Evolutionary conservation across 2,113 vertebrate genomes (phyloP).

Genomic region (Regulus satrapa): DNA sequence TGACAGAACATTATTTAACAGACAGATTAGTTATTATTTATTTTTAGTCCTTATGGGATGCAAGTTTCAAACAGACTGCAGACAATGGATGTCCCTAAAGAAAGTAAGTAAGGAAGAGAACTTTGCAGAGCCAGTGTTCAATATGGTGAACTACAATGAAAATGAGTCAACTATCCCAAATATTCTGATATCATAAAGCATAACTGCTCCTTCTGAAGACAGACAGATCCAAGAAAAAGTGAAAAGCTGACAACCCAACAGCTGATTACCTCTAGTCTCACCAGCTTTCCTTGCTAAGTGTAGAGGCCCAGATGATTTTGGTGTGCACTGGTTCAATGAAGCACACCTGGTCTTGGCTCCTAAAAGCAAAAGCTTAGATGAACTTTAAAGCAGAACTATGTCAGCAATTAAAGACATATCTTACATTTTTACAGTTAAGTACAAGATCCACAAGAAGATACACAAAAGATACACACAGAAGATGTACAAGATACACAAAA

Average conservation of each 20-base stretch:
- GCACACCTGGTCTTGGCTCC: constrained; percentile 44
- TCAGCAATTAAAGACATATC: neutral
- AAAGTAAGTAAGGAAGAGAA: neutral
- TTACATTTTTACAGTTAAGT: neutral
- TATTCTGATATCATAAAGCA: neutral
- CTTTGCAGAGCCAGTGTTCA: neutral
- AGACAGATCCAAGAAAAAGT: neutral
- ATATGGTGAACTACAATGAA: neutral
- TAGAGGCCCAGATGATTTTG: constrained; percentile 42
- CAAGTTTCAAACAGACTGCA: neutral
- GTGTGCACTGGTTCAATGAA: neutral
- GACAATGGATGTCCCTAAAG: neutral
- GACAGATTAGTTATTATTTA: neutral
- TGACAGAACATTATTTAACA: neutral
- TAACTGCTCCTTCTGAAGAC: neutral
- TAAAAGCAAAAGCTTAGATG: neutral
- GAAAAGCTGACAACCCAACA: neutral
- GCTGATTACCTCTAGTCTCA: constrained; percentile 31
- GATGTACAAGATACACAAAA: no score
- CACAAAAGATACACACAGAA: no score
- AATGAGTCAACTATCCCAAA: neutral
- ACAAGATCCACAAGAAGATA: neutral
- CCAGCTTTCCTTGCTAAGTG: constrained; percentile 9
- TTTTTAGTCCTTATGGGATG: neutral
- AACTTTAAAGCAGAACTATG: neutral